A percentile compares a stretch with the other conserved stretches of the same genome.
These are phyloP conservation scores for Sinopyrophorus schimmeli DNA, from an alignment of 2,888 invertebrate species.

Conservation along the genomic window DNA sequence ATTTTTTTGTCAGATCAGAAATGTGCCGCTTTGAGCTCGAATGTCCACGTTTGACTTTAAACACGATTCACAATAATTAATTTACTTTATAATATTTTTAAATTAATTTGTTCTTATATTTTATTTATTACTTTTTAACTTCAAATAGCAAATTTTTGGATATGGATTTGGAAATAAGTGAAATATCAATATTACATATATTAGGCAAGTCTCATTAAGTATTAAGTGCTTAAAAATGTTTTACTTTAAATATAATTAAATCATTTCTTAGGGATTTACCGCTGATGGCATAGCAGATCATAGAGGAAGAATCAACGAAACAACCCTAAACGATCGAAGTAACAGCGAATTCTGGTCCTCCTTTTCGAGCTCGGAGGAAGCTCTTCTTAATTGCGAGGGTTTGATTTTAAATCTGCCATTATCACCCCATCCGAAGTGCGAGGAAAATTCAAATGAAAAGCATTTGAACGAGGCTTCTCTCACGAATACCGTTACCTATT, in stretches of 20 bases:
- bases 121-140: too few species aligned
- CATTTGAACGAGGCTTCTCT: conserved; percentile 59
- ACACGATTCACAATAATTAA: too few species aligned
- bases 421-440: conserved; percentile 65
- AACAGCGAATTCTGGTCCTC: conserved; percentile 82
- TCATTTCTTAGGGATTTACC: conserved; percentile 57
- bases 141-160: too few species aligned
- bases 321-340: conserved; percentile 69
- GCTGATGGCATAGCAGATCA: conserved; percentile 67
- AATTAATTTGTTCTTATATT: too few species aligned
- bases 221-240: not conserved
- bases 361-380: conserved; percentile 79
- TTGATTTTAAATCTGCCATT: conserved; percentile 72
- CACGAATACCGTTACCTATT: conserved; percentile 69
- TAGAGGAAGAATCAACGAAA: conserved; percentile 66
- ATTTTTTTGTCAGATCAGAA: too few species aligned
- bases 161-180: too few species aligned
- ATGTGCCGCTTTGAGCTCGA: too few species aligned
- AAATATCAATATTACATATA: too few species aligned
- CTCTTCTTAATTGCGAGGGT: conserved; percentile 72
- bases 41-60: too few species aligned
- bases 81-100: too few species aligned
- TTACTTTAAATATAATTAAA: too few species aligned
- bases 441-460: conserved; percentile 49
- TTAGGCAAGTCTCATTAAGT: not conserved